Conservation (phyloP, 2,888 invertebrate species). For the Agrotis exclamationis region DNA sequence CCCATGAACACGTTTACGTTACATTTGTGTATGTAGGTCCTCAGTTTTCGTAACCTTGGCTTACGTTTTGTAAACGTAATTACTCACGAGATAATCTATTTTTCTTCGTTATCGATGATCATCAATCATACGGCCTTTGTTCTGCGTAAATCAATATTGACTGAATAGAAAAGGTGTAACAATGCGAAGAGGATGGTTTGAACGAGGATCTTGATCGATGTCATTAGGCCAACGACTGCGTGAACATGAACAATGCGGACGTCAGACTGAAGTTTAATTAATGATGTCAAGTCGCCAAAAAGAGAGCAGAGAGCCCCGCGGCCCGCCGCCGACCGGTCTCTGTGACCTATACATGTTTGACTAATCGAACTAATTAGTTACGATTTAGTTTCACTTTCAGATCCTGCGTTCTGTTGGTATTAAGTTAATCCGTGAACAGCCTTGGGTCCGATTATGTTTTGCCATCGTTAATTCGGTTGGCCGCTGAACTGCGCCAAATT, state of each 20-base stretch:
- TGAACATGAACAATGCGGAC: conserved; percentile 81
- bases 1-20: conserved; percentile 80
- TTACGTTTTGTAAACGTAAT: conserved; percentile 75
- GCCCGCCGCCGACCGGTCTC: conserved; percentile 78
- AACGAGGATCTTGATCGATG: conserved; percentile 82
- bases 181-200: conserved; percentile 57
- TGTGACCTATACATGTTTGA: conserved; percentile 79
- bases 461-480: conserved; percentile 61
- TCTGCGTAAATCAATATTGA: conserved; percentile 68
- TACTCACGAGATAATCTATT: conserved; percentile 68
- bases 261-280: conserved; percentile 79
- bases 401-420: conserved; percentile 72
- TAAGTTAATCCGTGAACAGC: conserved; percentile 78
- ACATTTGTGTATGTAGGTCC: conserved; percentile 78
- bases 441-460: conserved; percentile 76
- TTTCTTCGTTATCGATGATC: conserved; percentile 61
- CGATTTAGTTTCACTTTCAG: conserved; percentile 84
- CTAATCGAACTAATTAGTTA: conserved; percentile 83
- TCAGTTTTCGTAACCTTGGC: conserved; percentile 83
- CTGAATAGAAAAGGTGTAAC: conserved; percentile 65
- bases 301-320: conserved; percentile 77
- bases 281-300: conserved; percentile 83
- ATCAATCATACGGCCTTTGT: conserved; percentile 66
- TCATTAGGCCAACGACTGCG: conserved; percentile 80
- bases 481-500: conserved; percentile 45